Conservation (phyloP, 2,888 invertebrate species). For the Catocala fraxini region DNA sequence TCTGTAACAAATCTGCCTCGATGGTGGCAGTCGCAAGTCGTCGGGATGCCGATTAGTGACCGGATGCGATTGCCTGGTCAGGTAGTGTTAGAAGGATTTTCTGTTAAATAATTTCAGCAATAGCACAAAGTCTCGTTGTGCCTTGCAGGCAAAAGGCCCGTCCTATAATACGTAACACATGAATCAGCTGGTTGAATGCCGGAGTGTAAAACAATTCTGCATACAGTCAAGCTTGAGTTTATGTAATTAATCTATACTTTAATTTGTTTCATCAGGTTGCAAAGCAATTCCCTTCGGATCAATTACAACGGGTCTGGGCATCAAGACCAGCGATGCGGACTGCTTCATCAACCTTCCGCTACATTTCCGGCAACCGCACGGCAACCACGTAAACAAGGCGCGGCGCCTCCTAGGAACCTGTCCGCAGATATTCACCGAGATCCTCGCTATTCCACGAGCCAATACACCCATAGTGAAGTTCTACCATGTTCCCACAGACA, state of each 20-base stretch:
- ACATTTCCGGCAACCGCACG: conserved; percentile 42
- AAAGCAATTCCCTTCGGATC: conserved; percentile 90
- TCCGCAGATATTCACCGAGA: conserved; percentile 81
- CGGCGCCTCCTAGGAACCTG: conserved; percentile 72
- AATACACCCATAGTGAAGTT: conserved; percentile 94
- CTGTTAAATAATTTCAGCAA: too few species aligned
- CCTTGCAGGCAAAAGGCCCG: background rate
- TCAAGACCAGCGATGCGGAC: conserved; percentile 92
- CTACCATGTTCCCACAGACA: conserved; percentile 87
- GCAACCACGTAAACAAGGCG: conserved; percentile 64
- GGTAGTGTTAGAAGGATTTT: too few species aligned
- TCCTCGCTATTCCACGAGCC: conserved; percentile 90
- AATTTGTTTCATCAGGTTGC: conserved; percentile 64
- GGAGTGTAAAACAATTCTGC: too few species aligned
- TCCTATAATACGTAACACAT: background rate
- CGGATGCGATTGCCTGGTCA: too few species aligned
- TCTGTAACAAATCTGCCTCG: too few species aligned
- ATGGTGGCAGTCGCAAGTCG: too few species aligned
- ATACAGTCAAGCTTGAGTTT: too few species aligned
- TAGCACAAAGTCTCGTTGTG: too few species aligned
- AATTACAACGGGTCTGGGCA: conserved; percentile 90
- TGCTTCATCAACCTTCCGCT: conserved; percentile 87
- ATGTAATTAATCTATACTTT: background rate
- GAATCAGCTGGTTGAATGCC: too few species aligned
- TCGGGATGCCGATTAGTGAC: too few species aligned